These are phyloP conservation scores for Solea senegalensis DNA, from an alignment of 2,113 vertebrate genomes.

Conservation along the genomic window DNA sequence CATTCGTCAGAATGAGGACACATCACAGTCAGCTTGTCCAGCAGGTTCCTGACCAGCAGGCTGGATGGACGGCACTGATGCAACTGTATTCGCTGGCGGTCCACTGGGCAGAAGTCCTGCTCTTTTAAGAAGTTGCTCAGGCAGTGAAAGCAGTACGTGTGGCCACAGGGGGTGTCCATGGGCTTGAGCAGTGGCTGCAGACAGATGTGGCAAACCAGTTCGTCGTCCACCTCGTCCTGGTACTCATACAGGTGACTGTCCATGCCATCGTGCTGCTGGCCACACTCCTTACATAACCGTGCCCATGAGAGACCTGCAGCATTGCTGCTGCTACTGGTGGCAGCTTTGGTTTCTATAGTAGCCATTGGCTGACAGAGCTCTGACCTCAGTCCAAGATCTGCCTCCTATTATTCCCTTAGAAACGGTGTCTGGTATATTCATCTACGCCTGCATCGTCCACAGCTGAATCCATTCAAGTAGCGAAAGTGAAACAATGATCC, in stretches of 20 bases:
- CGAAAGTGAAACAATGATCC: slow-evolving; percentile 20
- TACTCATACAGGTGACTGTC: slow-evolving; percentile 93
- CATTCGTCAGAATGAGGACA: slow-evolving; percentile 87
- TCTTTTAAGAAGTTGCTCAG: slow-evolving; percentile 91
- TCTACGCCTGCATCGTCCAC: slow-evolving; percentile 12
- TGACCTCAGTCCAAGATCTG: slow-evolving; percentile 28
- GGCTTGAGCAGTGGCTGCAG: slow-evolving; percentile 90
- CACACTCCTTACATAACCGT: slow-evolving; percentile 87
- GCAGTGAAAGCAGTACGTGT: slow-evolving; percentile 91
- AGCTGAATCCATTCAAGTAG: slow-evolving; percentile 20
- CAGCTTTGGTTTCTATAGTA: slow-evolving; percentile 80
- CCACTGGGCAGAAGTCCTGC: slow-evolving; percentile 91
- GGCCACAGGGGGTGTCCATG: slow-evolving; percentile 93
- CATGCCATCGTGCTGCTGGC: slow-evolving; percentile 84
- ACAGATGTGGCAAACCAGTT: slow-evolving; percentile 92
- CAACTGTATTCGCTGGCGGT: slow-evolving; percentile 87
- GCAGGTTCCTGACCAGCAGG: slow-evolving; percentile 89
- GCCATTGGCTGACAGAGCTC: slow-evolving; percentile 50
- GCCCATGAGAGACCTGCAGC: slow-evolving; percentile 60
- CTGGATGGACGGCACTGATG: slow-evolving; percentile 89
- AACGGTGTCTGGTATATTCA: neutral
- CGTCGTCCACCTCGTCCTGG: slow-evolving; percentile 91
- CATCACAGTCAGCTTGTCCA: slow-evolving; percentile 88
- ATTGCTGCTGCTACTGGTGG: slow-evolving; percentile 11
- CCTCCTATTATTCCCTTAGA: slow-evolving; percentile 37